These are phyloP conservation scores for Aleadryas rufinucha DNA, from an alignment of 2,113 vertebrate species.

Conservation along the genomic window DNA sequence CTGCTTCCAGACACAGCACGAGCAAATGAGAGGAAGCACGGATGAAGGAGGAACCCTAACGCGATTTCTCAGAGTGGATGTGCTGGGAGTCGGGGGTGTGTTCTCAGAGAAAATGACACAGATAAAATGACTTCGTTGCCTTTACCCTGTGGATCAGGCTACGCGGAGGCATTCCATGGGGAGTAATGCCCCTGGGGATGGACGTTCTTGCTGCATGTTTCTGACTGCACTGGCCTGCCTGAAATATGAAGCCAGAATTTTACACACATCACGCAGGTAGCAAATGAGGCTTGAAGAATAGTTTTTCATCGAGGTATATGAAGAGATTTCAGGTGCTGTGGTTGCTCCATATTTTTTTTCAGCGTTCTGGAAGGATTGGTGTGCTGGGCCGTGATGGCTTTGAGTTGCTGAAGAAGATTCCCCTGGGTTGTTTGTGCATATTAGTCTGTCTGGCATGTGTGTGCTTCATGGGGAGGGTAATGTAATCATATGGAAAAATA, in stretches of 20 bases:
- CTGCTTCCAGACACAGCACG: rapidly evolving
- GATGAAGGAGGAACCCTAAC: background rate
- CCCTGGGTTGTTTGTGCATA: background rate
- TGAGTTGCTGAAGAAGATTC: background rate
- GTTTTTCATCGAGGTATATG: background rate
- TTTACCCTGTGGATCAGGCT: background rate
- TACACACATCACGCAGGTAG: too few relatives aligned
- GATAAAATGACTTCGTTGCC: background rate
- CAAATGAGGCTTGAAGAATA: background rate
- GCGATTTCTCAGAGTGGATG: background rate
- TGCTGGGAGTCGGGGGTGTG: rapidly evolving
- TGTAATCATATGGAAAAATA: background rate
- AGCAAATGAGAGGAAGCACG: rapidly evolving
- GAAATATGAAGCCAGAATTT: background rate
- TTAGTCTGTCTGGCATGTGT: rapidly evolving
- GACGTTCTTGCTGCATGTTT: background rate
- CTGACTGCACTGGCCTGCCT: background rate
- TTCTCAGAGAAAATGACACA: background rate
- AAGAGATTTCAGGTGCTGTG: rapidly evolving
- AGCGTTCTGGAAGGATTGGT: rapidly evolving
- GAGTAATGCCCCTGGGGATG: too few relatives aligned
- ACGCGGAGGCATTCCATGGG: rapidly evolving
- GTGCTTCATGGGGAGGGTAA: rapidly evolving
- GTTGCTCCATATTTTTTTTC: background rate
- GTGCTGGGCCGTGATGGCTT: too few relatives aligned